Evolutionary conservation across 2,888 invertebrate species (phyloP), one percentile per base, ranked within the genome.

Genomic region (Drosophila koepferae): DNA sequence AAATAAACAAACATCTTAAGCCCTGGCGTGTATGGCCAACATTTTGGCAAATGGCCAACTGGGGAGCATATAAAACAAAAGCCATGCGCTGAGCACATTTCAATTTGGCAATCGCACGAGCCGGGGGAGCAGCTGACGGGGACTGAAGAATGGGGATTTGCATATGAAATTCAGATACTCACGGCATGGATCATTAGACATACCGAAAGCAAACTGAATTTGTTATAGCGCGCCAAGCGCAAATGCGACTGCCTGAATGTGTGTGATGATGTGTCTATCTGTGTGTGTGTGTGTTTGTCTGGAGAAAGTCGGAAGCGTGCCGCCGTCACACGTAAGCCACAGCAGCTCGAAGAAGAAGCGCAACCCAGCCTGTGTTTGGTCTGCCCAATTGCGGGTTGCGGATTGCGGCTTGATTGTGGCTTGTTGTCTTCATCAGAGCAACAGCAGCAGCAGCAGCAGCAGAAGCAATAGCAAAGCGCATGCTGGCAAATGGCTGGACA

Each of bases 301-400:
- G 86, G 86, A 90, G 86, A 86, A 86, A 86, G 86, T 86, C 86
- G 86, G 86, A 86, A 86, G 86, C 86, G 83, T 80, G 86, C 77
- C 75, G 66, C 38, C 75, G 63, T 69, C 78, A 75, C 75, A 81
- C 83, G 81, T 83, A 83, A 81, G 83, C 81, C 77, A 77, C 81
- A 86, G 69, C 79, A 74, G 70, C 49, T n/a, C n/a, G 78, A 88
- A 89, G 88, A 87, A 73, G 60, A 60, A 60, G 60, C 60, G 80
- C 90, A 66, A 74, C 76, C 49, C 73, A 71, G 40, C 58, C 58
- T 43, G 48, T 48, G 48, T 67, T 44, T 53, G 46, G 72, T 43
- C 56, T 49, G 74, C 40, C 65, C 49, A 54, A 63, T 74, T 59
- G 64, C 63, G 51, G 72, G 20, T 72, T 72, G 73, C 56, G 55